Evolutionary conservation across 2,797 vertebrate species (phyloP), one percentile per base, ranked within the genome.

Genomic region (Pipistrellus pipistrellus): DNA sequence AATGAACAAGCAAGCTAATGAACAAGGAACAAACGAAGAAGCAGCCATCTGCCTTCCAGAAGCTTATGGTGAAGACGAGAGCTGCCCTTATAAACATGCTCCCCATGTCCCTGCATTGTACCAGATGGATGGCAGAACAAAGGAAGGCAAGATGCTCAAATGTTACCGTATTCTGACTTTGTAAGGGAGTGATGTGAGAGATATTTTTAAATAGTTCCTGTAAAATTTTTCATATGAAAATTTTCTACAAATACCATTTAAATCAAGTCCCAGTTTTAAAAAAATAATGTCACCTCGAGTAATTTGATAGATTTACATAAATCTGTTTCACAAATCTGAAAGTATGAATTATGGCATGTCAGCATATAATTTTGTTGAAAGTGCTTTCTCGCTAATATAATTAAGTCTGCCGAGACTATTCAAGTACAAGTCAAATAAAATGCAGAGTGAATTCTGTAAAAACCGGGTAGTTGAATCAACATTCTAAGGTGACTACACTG

Each of bases 301-400:
- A 97, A 97, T 96, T 96, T 96, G 97, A 97, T 97, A 97, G 96
- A 97, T 97, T 97, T 97, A 97, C 97, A 97, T 97, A 97, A 97
- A 97, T 97, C 95, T 96, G 97, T 96, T 97, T 96, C 95, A 97
- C 96, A 97, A 96, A 96, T 96, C 82, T 95, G 82, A 95, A 97
- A 96, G 96, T 97, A 97, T 96, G 93, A 97, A 97, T 97, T 97
- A 97, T 95, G 94, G 88, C 88, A 96, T 97, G 97, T 97, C 97
- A 97, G 97, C 97, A 97, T 97, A 91, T 97, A 97, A 97, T 97
- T 97, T 97, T 95, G 94, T 96, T 97, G 83, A 96, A 97, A 97
- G 96, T 96, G 93, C 97, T 97, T 97, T 97, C 96, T 96, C 93
- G 93, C 96, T 97, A 97, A 97, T 96, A 97, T 97, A 97, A 97